Evolutionary conservation across 2,888 invertebrate species (phyloP), one percentile per base, ranked within the genome.

Genomic region (Melieria picta): DNA sequence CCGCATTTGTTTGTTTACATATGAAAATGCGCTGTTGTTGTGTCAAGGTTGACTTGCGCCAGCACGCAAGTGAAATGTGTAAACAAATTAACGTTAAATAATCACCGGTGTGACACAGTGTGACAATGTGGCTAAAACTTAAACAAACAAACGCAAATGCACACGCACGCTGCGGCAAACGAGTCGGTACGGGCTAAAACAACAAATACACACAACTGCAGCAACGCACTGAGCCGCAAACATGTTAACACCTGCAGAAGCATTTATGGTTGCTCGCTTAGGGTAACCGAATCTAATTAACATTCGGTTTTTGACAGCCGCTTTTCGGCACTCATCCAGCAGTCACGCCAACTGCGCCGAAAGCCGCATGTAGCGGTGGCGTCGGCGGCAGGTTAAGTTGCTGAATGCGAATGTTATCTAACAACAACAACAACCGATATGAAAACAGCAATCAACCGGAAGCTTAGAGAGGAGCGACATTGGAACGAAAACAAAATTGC

Each of bases 11-110:
- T 30, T 30, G 30, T 30, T 30, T 30, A 30, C 30, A 30, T 30
- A 30, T 30, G 30, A 30, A 30, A 30, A 30, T 30, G 30, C 30
- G 30, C 30, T 30, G 30, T 30, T 30, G 30, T 30, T 30, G 30
- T 30, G 30, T 30, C 30, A 30, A 30, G 30, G 30, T 30, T 30
- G 30, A 66, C 46, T 56, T 47, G 30, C 43, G 10, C 66, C 56
- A 56, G 57, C n/a, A 16, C 57, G 47, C 66, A 66, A 66, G 47
- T 57, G 46, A 46, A 30, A 57, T 56, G 56, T 67, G 67, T 67
- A 30, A 67, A 60, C 67, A 58, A 67, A 67, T 67, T 60, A 67
- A 60, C 55, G 67, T 50, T 46, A 67, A 67, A 67, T 67, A 67
- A 67, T 67, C 60, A 67, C 67, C 30, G 42, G 16, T 13, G 45